Evolutionary conservation across 2,113 vertebrate species (phyloP).

Genomic region (Cacatua alba): DNA sequence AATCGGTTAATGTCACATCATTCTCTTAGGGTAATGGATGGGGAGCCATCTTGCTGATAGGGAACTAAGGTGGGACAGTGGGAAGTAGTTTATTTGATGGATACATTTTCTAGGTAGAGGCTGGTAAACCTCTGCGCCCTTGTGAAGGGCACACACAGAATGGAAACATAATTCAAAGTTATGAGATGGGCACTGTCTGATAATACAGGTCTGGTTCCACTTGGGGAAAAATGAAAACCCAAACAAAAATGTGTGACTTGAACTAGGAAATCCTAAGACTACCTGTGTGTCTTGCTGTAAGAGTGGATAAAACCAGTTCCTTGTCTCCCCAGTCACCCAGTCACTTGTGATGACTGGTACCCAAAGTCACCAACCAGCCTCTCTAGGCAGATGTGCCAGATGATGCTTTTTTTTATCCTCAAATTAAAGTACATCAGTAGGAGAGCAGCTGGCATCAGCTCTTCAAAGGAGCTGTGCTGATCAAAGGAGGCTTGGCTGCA

Average conservation of each 20-base stretch:
- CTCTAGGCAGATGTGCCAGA: neutral
- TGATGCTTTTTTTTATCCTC: neutral
- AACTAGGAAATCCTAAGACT: neutral
- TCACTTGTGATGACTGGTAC: neutral
- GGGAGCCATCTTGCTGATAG: neutral
- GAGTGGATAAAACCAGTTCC: neutral
- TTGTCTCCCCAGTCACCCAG: neutral
- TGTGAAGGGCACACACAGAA: neutral
- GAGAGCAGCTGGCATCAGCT: neutral
- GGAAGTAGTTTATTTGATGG: neutral
- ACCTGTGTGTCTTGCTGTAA: neutral
- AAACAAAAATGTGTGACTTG: neutral
- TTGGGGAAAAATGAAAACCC: too few species aligned
- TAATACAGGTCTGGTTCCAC: neutral
- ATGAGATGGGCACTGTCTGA: neutral
- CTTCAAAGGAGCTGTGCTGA: neutral
- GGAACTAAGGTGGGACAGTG: neutral
- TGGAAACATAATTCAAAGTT: neutral
- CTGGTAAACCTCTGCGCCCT: slow-evolving; percentile 23
- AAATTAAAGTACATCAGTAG: neutral
- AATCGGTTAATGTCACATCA: neutral
- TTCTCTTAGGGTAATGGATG: neutral
- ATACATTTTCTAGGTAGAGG: neutral
- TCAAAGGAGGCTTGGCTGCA: neutral
- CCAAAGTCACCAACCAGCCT: neutral